Evolutionary conservation across 1,140 invertebrate species (phyloP).

Genomic region (Lycorma delicatula): DNA sequence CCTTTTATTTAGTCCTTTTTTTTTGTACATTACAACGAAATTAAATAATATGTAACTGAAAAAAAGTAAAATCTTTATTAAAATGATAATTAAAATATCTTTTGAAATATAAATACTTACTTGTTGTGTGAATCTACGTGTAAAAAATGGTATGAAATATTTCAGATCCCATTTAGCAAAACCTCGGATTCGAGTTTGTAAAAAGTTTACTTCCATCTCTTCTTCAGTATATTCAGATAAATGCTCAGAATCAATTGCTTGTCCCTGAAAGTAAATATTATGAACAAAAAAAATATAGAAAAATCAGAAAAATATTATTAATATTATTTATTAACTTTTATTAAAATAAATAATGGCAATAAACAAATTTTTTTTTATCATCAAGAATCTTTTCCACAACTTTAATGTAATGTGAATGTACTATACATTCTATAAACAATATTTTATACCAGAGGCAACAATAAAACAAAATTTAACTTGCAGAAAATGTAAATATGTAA

Average conservation of each 20-base stretch:
- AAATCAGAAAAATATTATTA: not conserved
- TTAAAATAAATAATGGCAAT: not conserved
- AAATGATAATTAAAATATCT: not conserved
- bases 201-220: slow-evolving; percentile 60
- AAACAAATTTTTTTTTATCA: too few relatives aligned
- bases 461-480: too few relatives aligned
- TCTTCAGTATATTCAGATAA: slow-evolving; percentile 93
- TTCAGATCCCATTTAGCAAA: slow-evolving; percentile 87
- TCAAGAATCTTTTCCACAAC: too few relatives aligned
- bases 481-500: too few relatives aligned
- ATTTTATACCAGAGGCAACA: too few relatives aligned
- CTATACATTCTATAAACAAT: too few relatives aligned
- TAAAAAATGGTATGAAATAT: slow-evolving; percentile 93
- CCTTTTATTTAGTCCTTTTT: too few relatives aligned
- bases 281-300: slow-evolving; percentile 10
- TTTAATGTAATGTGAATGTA: too few relatives aligned
- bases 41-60: too few relatives aligned
- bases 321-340: too few relatives aligned
- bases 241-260: slow-evolving; percentile 92
- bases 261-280: slow-evolving; percentile 51
- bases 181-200: slow-evolving; percentile 59
- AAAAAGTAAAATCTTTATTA: too few relatives aligned
- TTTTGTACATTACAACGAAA: too few relatives aligned
- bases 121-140: slow-evolving; percentile 85
- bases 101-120: slow-evolving; percentile 37